Conservation (phyloP, 2,113 vertebrate species). For the Columba livia region DNA sequence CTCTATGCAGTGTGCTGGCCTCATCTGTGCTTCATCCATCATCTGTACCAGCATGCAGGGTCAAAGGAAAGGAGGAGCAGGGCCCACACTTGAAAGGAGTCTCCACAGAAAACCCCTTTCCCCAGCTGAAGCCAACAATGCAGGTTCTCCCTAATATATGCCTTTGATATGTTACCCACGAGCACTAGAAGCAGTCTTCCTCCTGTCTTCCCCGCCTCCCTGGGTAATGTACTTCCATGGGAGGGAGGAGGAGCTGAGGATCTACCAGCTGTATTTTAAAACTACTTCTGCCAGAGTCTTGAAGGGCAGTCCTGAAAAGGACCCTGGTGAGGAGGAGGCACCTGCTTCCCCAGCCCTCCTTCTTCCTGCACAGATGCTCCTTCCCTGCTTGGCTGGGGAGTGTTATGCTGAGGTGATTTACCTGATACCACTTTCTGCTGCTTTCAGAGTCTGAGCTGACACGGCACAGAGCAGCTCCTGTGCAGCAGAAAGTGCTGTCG, state of each 20-base stretch:
- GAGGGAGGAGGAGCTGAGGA: background rate
- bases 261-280: background rate
- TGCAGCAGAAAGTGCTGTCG: background rate
- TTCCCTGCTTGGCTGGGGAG: background rate
- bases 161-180: background rate
- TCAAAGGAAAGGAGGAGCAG: background rate
- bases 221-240: rapidly evolving
- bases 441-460: background rate
- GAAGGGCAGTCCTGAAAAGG: background rate
- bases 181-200: background rate
- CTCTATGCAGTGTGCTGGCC: rapidly evolving
- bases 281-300: background rate
- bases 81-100: background rate
- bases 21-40: background rate
- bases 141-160: background rate
- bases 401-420: background rate
- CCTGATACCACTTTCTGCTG: background rate
- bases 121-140: background rate
- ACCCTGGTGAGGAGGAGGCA: background rate
- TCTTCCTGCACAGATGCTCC: background rate
- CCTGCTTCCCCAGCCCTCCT: background rate
- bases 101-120: background rate
- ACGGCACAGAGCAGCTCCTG: background rate
- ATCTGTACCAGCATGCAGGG: background rate
- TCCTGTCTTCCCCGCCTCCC: background rate